Base-by-base conservation (phyloP, 2,113 vertebrate genomes). In the Nesospiza acunhae region DNA sequence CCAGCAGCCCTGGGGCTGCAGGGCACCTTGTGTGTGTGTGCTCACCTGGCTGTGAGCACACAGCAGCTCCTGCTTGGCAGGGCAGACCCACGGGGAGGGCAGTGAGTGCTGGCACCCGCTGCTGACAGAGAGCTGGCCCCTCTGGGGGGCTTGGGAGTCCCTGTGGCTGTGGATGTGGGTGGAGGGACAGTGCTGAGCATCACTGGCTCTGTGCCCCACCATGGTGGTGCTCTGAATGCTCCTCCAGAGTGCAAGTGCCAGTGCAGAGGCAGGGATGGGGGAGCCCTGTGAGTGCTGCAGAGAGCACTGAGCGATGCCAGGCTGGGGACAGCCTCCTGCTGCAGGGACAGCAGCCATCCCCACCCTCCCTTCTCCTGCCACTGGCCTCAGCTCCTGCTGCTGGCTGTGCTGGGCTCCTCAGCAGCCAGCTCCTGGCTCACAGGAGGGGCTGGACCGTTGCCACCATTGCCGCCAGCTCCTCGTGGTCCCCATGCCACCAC, bases 401-500 rank as follows among this genome's bases (percentile, higher is more conserved):
- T 93, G 89, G 95, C 95, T 1, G 11, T 16, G 89, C 85, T 0
- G 22, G 24, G 74, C 83, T 91, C 35, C 28, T 70, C 24, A 0
- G 74, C 88, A 96, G 94, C 96, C 89, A 94, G 90, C 92, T 95
- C 92, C 96, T 96, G 90, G 90, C 80, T 87, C 50, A 1, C 15
- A 35, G 75, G 41, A 50, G 5, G 60, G 78, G 42, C 60, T 96
- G 96, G 90, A 81, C 10, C 6, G 4, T 11, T 73, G 91, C 96
- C 90, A 94, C 66, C 8, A 6, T 15, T 73, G 91, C 96, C 90
- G 93, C 66, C 72, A 16, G 23, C 83, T 70, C 47, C 46, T 78
- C 53, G 2, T 4, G 7, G 7, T 60, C 82, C 24, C 69, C 7
- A 0, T 1, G 15, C 58, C 14, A 5, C 73, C 52, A 14, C 23